Percentiles rank a stretch among this genome's conserved stretches.
These are phyloP conservation scores for Formicarius rufipectus DNA, from an alignment of 2,113 vertebrate genomes.

Conservation along the genomic window DNA sequence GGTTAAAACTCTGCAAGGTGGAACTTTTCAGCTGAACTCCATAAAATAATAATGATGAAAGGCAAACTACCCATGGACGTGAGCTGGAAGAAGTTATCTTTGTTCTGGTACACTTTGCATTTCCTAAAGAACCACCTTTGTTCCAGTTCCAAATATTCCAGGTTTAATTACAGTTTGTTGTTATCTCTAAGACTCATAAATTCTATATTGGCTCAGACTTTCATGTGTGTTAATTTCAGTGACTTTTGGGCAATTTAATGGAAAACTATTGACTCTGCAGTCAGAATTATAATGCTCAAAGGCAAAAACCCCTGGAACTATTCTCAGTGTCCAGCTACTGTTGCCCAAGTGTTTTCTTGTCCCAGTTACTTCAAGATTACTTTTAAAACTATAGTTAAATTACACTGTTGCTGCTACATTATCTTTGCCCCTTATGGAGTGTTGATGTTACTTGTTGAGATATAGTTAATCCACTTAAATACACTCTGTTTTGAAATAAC, in stretches of 20 bases:
- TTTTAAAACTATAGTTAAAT: not conserved
- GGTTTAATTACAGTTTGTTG: not conserved
- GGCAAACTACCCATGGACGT: not conserved
- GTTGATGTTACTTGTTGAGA: not conserved
- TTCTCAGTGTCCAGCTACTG: not conserved
- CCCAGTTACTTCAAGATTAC: not conserved
- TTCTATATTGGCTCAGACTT: not conserved
- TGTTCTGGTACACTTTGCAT: not conserved
- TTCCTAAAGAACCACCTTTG: not conserved
- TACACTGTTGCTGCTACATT: rapidly evolving
- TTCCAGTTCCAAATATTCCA: not conserved
- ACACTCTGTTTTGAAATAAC: not conserved
- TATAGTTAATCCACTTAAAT: not conserved
- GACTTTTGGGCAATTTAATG: not conserved
- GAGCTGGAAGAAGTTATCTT: not conserved
- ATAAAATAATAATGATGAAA: not conserved
- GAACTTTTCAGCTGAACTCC: not conserved
- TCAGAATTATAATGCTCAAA: not conserved
- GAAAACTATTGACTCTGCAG: not conserved
- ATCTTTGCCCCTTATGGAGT: not conserved
- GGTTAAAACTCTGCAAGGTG: not conserved
- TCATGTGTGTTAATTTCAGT: not conserved
- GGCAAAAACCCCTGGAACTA: not conserved
- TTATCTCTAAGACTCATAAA: not conserved
- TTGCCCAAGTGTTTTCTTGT: not conserved